A percentile compares a stretch with the other conserved stretches of the same genome.
Evolutionary conservation across 2,113 vertebrate genomes (phyloP).

Genomic region (Hypomesus transpacificus): DNA sequence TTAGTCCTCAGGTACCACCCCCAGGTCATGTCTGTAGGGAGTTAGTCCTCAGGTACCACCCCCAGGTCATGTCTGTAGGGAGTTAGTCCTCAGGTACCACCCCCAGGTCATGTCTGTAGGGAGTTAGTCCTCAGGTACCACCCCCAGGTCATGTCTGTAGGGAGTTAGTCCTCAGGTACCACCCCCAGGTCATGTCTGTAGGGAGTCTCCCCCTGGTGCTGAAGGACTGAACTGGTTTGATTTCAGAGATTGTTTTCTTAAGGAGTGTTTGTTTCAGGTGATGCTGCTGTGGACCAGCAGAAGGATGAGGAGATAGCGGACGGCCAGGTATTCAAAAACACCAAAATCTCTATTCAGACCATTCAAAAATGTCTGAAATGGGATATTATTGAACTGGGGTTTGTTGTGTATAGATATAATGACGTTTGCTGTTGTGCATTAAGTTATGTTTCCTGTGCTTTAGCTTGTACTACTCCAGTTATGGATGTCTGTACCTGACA

Average conservation of each 20-base stretch:
- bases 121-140: too few relatives aligned
- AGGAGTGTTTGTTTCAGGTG: constrained; percentile 64
- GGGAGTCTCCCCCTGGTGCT: too few relatives aligned
- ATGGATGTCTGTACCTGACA: constrained; percentile 3
- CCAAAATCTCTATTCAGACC: background rate
- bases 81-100: too few relatives aligned
- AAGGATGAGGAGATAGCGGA: constrained; percentile 82
- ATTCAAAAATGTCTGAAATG: too few relatives aligned
- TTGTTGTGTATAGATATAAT: background rate
- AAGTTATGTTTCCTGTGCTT: background rate
- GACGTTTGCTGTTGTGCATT: background rate
- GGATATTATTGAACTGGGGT: too few relatives aligned
- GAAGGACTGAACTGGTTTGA: background rate
- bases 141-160: too few relatives aligned
- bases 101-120: too few relatives aligned
- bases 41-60: too few relatives aligned
- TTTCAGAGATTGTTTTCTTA: background rate
- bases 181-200: background rate
- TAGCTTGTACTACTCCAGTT: background rate
- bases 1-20: too few relatives aligned
- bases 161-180: too few relatives aligned
- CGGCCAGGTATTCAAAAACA: constrained; percentile 75
- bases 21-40: too few relatives aligned
- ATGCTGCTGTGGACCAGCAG: constrained; percentile 69
- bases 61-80: too few relatives aligned